Conservation (phyloP, 2,797 vertebrate genomes). For the Halcyon smyrnensis region DNA sequence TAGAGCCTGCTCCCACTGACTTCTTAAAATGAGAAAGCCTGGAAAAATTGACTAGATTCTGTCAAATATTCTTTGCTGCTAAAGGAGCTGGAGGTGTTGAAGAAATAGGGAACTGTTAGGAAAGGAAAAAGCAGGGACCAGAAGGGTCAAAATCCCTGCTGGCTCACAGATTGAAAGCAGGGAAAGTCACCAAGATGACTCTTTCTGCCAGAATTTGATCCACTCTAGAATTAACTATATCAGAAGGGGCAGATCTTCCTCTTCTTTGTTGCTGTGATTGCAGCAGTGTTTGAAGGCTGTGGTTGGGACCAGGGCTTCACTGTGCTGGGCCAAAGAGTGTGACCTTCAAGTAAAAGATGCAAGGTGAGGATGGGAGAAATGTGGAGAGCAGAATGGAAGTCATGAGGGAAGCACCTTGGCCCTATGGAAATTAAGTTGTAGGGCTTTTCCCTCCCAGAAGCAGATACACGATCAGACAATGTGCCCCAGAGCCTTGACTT, state of each 20-base stretch:
- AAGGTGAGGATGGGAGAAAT: neutral
- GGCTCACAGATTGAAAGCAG: conserved; percentile 1
- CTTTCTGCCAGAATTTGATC: neutral
- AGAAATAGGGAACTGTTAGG: neutral
- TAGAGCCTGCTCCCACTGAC: neutral
- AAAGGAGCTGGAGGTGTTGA: conserved; percentile 8
- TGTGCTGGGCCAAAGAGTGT: neutral
- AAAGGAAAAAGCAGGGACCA: neutral
- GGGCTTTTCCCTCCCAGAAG: neutral
- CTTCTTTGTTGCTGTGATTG: neutral
- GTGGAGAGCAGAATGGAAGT: neutral
- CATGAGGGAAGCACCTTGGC: neutral
- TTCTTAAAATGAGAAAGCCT: conserved; percentile 40
- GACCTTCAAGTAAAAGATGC: neutral
- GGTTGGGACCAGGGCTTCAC: neutral
- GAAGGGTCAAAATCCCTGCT: conserved; percentile 44
- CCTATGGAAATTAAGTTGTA: neutral
- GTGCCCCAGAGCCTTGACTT: neutral
- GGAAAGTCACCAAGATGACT: neutral
- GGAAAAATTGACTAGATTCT: conserved; percentile 49
- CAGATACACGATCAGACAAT: neutral
- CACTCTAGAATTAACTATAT: neutral
- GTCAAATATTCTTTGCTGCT: neutral
- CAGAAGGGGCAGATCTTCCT: neutral
- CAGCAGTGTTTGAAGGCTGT: neutral